Percentiles rank a stretch among this genome's conserved stretches.
Evolutionary conservation across 1,140 invertebrate genomes (phyloP).

Genomic region (Drosophila rhopaloa): DNA sequence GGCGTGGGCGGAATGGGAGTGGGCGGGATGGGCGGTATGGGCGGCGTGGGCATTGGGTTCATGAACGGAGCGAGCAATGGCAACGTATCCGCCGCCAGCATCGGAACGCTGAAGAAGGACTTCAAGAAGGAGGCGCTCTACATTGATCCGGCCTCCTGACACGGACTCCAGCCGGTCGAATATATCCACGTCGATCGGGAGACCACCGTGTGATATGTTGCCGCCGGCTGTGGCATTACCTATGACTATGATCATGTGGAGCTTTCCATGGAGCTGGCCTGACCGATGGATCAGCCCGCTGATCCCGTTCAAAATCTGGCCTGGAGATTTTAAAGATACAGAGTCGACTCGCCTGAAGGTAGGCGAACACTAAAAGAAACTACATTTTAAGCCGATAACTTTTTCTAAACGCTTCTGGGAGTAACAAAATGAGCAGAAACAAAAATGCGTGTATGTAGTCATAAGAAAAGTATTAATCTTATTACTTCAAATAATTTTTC

Average conservation of each 20-base stretch:
- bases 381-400: constrained; percentile 64
- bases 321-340: constrained; percentile 73
- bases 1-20: constrained; percentile 53
- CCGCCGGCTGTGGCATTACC: constrained; percentile 67
- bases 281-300: constrained; percentile 37
- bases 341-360: constrained; percentile 49
- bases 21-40: constrained; percentile 81
- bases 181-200: constrained; percentile 95
- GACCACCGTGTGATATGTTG: constrained; percentile 91
- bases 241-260: constrained; percentile 59
- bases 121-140: constrained; percentile 86
- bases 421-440: constrained; percentile 19
- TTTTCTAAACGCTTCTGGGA: constrained; percentile 74
- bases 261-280: constrained; percentile 62
- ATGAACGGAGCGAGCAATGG: constrained; percentile 82
- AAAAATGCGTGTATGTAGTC: constrained; percentile 39
- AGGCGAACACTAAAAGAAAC: constrained; percentile 44
- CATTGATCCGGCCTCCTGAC: constrained; percentile 90
- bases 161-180: constrained; percentile 93
- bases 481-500: too few relatives aligned
- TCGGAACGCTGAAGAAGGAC: constrained; percentile 84
- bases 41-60: constrained; percentile 79
- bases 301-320: constrained; percentile 56
- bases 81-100: constrained; percentile 70
- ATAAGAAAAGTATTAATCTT: constrained; percentile 8